Conservation (phyloP, 35 echinoderm and acorn worm genomes). For the Ophioderma brevispina region DNA sequence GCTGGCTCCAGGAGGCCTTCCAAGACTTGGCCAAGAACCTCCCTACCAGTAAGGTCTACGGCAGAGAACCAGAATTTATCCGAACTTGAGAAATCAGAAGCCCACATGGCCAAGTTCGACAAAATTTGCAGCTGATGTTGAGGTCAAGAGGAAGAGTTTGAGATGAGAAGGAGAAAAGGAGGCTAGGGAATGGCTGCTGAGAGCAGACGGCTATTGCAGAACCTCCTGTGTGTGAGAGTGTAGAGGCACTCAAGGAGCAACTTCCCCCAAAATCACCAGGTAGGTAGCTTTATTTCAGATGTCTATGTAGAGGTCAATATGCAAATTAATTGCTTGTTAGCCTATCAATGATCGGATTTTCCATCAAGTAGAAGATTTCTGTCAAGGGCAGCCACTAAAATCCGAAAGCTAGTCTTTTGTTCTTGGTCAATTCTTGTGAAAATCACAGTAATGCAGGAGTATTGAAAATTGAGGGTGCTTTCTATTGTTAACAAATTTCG, state of each 20-base stretch:
- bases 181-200: constrained; percentile 28
- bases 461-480: too few relatives aligned
- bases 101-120: neutral
- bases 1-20: constrained; percentile 9
- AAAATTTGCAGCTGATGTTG: constrained; percentile 27
- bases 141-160: constrained; percentile 18
- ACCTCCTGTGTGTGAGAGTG: constrained; percentile 20
- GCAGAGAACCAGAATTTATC: constrained; percentile 19
- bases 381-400: too few relatives aligned
- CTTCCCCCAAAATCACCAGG: neutral
- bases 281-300: too few relatives aligned
- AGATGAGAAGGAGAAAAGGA: constrained; percentile 20
- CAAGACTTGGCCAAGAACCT: neutral
- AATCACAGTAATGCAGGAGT: too few relatives aligned
- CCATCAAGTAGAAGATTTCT: too few relatives aligned
- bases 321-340: too few relatives aligned
- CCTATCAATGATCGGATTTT: too few relatives aligned
- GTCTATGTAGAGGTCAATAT: too few relatives aligned
- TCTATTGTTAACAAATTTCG: too few relatives aligned
- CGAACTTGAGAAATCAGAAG: constrained; percentile 16
- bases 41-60: neutral
- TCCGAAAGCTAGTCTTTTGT: too few relatives aligned
- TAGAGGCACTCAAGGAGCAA: constrained; percentile 9
- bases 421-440: too few relatives aligned
- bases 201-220: constrained; percentile 24